Percentiles rank a stretch among this genome's conserved stretches.
Evolutionary conservation across 2,888 invertebrate genomes (phyloP).

Genomic region (Liposcelis brunnea): DNA sequence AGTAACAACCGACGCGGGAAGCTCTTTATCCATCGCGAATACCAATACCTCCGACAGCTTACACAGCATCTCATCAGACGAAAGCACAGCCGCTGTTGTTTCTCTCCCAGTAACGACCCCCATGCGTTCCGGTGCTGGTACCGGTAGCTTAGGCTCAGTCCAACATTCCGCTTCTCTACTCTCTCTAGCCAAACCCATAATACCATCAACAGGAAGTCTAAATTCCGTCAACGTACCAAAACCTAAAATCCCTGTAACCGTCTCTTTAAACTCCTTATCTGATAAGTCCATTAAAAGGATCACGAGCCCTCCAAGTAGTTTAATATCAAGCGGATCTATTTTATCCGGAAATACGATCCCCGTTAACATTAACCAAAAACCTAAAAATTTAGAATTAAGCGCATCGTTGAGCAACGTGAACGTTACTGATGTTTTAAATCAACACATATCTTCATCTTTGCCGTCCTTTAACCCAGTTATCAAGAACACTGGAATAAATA

Average conservation of each 20-base stretch:
- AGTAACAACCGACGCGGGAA: not conserved
- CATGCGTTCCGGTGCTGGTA: not conserved
- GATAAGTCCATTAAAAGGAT: not conserved
- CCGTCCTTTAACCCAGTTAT: too few relatives aligned
- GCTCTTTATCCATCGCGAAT: constrained; percentile 12
- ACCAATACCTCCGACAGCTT: constrained; percentile 34
- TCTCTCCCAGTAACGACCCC: constrained; percentile 4
- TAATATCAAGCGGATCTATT: not conserved
- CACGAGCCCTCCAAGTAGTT: not conserved
- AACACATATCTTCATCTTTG: too few relatives aligned
- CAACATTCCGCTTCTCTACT: not conserved
- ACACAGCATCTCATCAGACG: constrained; percentile 35
- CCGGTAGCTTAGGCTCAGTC: not conserved
- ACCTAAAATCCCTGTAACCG: not conserved
- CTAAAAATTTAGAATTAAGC: too few relatives aligned
- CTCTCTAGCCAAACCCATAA: not conserved
- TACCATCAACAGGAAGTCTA: not conserved
- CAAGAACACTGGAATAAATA: too few relatives aligned
- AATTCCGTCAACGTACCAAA: not conserved
- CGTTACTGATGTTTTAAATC: too few relatives aligned
- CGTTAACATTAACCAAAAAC: not conserved
- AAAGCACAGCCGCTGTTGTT: constrained; percentile 15
- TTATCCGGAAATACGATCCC: constrained; percentile 5
- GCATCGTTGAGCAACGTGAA: too few relatives aligned
- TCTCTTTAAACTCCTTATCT: not conserved